These are phyloP conservation scores for Drosophila meridionalis DNA, from an alignment of 2,888 invertebrate species.

Conservation along the genomic window DNA sequence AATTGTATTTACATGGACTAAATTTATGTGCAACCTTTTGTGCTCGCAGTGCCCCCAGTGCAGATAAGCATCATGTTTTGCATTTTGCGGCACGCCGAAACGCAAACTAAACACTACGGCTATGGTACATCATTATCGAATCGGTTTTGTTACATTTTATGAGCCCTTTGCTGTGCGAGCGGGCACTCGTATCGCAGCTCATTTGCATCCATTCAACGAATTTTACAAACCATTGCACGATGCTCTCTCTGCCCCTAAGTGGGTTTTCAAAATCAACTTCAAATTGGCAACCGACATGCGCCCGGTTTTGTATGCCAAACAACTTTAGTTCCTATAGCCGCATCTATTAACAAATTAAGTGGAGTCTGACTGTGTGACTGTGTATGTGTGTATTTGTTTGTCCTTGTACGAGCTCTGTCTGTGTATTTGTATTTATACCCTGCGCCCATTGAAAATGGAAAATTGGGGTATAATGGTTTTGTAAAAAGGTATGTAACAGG, in stretches of 20 bases:
- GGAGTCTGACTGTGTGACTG: constrained; percentile 18
- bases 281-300: constrained; percentile 42
- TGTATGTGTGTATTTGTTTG: background rate
- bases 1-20: background rate
- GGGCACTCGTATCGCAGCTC: constrained; percentile 27
- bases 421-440: constrained; percentile 4
- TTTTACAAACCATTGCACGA: constrained; percentile 38
- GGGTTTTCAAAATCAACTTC: constrained; percentile 48
- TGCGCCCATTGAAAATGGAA: no score
- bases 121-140: constrained; percentile 12
- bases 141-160: constrained; percentile 12
- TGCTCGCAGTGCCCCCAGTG: background rate
- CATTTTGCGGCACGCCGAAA: constrained; percentile 9
- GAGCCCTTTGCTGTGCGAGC: constrained; percentile 10
- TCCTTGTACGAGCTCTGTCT: background rate
- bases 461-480: no score
- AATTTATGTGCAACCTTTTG: constrained; percentile 3
- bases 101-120: background rate
- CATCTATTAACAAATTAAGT: constrained; percentile 63
- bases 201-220: constrained; percentile 39
- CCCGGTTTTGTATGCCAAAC: constrained; percentile 36
- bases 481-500: no score
- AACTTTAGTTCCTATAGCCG: constrained; percentile 44
- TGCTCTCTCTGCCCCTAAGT: constrained; percentile 38
- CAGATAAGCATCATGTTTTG: constrained; percentile 2